Base-by-base conservation (phyloP, 2,113 vertebrate genomes). In the Tricholaema leucomelas region DNA sequence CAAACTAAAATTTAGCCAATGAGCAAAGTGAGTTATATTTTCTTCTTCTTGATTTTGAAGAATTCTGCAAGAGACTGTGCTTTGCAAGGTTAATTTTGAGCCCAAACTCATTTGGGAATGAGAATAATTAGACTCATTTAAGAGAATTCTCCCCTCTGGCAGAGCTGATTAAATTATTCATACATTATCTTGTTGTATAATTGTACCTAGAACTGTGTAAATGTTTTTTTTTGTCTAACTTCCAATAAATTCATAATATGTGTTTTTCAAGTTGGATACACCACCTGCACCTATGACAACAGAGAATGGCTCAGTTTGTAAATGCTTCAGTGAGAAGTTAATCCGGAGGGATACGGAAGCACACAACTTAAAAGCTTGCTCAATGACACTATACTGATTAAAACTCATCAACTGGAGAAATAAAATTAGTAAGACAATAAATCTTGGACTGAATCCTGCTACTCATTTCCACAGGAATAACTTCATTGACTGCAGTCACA, bases 81-180 rank as follows among this genome's bases (percentile, higher is more conserved):
- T 88, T 87, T 48, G 69, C 50, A 59, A 95, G 91, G 88, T 90
- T 93, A 88, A 67, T 61, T 92, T 91, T 86, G 78, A 95, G 87
- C 85, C 91, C 35, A 83, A 76, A 87, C 70, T 89, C 93, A 40
- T 87, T 78, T 5, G 89, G 87, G 94, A 95, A 69, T 0, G 3
- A 79, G 78, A 89, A 54, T 86, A 91, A 96, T 92, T 82, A 93
- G 92, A 85, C 73, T 90, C 92, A 91, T 91, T 94, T 80, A 91
- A 40, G 60, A 94, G 82, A 91, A 88, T 67, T 94, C 71, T 80
- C 21, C 75, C 95, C 88, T 94, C 88, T 82, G 80, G 96, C 93
- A 90, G 66, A 96, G 92, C 25, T 46, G 67, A 88, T 89, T 94
- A 91, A 94, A 94, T 95, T 93, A 95, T 91, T 95, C 95, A 82